Evolutionary conservation across 2,113 vertebrate species (phyloP).

Genomic region (Butorides virescens): DNA sequence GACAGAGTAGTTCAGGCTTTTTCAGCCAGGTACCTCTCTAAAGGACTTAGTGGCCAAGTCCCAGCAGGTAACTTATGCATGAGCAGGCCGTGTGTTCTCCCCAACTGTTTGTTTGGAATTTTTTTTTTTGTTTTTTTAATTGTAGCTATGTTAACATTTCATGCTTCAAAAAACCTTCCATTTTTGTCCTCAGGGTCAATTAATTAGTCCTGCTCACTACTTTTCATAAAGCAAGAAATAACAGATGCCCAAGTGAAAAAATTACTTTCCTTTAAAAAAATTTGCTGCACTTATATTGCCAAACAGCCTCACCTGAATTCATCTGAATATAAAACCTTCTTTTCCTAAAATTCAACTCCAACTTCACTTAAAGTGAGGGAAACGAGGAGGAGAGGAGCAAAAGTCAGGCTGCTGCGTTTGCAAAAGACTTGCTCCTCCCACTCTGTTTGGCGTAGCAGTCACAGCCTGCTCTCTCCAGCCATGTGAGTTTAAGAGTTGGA

Average conservation of each 20-base stretch:
- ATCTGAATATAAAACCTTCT: background rate
- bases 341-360: background rate
- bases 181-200: background rate
- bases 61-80: background rate
- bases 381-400: background rate
- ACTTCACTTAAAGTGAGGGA: background rate
- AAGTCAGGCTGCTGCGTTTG: background rate
- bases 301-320: background rate
- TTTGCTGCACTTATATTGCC: background rate
- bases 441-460: no score
- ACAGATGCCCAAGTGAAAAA: background rate
- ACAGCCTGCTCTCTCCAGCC: background rate
- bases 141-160: background rate
- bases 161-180: background rate
- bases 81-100: accelerated
- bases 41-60: background rate
- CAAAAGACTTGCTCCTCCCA: background rate
- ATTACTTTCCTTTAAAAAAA: background rate
- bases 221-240: background rate
- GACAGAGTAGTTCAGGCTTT: background rate
- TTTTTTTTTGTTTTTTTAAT: background rate
- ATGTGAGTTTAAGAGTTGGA: no score
- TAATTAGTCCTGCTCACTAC: background rate
- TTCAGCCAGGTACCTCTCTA: background rate
- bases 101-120: background rate